Base-by-base conservation (phyloP, 1,140 invertebrate species). In the Pissodes strobi region DNA sequence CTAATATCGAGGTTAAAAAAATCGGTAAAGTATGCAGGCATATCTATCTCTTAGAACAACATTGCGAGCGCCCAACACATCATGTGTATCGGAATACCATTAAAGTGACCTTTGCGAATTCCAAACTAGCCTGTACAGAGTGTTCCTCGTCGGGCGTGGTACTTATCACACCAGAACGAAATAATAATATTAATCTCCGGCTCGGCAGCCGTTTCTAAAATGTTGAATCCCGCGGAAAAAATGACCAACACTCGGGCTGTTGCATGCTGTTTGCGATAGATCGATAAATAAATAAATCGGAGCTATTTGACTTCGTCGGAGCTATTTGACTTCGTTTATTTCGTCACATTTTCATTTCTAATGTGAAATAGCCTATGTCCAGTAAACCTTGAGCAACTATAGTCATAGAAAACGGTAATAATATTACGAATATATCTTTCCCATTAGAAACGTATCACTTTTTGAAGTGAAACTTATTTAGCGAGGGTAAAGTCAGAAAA, bases 121-220 rank as follows among this genome's bases (percentile, higher is more conserved):
- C 62, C 62, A 45, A 64, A 64, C 62, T 64, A 64, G 62, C 62
- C 62, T 57, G 19, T 64, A 64, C 53, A 49, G 55, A 57, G 62
- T 56, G 62, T 64, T 64, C 62, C 43, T 49, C 53, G 46, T 58
- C 62, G 62, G 62, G 62, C 55, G 63, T 65, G 63, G 62, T 30
- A 65, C 38, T 65, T 58, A 65, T 65, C 55, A 65, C 63, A 65
- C 53, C 63, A 64, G 62, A 65, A 65, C 63, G 63, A 55, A 39
- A 56, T 58, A 58, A 56, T 64, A 64, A 46, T 64, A 64, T 64
- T 64, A 64, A 64, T 64, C 62, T 56, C 18, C 45, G 48, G 48
- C 61, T 53, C 39, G 63, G 53, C 55, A 65, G 63, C 63, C 52
- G 55, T 58, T 49, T 51, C 63, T 65, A 38, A 65, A 65, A 65